Percentiles rank a stretch among this genome's conserved stretches.
Conservation (phyloP, 2,888 invertebrate genomes). For the Melinaea menophilus region DNA sequence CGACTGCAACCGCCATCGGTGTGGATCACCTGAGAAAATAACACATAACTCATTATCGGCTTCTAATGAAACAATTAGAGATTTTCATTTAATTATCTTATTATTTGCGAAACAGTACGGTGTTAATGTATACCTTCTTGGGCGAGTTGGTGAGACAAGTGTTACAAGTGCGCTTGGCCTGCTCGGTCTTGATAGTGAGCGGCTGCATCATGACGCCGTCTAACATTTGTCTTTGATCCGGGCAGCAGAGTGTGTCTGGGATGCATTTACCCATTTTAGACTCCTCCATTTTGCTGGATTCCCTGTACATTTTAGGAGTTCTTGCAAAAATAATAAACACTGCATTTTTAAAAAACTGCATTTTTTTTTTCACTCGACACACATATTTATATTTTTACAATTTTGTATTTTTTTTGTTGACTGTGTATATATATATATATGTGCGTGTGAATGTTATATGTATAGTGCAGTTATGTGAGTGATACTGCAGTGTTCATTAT, state of each 20-base stretch:
- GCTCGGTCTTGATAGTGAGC: slow-evolving; percentile 72
- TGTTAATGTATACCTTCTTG: slow-evolving; percentile 54
- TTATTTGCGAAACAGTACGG: background rate
- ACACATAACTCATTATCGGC: background rate
- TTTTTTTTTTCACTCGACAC: too few species aligned
- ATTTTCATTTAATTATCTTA: slow-evolving; percentile 1
- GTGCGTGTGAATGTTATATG: too few species aligned
- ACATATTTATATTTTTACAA: too few species aligned
- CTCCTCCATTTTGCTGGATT: slow-evolving; percentile 67
- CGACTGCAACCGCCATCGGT: slow-evolving; percentile 82
- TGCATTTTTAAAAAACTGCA: too few species aligned
- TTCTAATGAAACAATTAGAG: background rate
- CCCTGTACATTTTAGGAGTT: slow-evolving; percentile 43
- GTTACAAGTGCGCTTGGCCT: slow-evolving; percentile 69
- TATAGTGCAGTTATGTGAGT: too few species aligned
- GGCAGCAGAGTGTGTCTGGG: slow-evolving; percentile 63
- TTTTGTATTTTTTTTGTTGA: too few species aligned
- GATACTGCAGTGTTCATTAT: too few species aligned
- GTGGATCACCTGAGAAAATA: slow-evolving; percentile 54
- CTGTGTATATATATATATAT: too few species aligned
- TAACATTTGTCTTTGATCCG: slow-evolving; percentile 63
- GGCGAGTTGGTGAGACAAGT: slow-evolving; percentile 71
- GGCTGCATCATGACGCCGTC: slow-evolving; percentile 68
- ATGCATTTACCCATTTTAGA: slow-evolving; percentile 64
- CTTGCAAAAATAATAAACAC: too few species aligned